phyloP scores from a whole-genome alignment of 2,888 invertebrate genomes.

The Romanomermis culicivorax region DNA sequence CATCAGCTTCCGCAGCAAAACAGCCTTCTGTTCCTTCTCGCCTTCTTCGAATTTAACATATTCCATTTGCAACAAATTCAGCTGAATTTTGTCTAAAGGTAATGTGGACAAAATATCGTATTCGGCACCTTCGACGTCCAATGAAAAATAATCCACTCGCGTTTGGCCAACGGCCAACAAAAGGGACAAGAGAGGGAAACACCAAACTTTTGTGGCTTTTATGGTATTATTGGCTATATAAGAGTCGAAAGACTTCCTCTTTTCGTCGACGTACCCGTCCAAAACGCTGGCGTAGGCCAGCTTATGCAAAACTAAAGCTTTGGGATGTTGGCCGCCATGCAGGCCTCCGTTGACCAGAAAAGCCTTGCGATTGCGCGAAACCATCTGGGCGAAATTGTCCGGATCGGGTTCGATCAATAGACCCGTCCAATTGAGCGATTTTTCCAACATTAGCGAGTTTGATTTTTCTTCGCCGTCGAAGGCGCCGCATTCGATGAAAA shows the following conservation, averaged over 20 bases:
- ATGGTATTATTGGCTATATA: not conserved
- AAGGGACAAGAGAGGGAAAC: not conserved
- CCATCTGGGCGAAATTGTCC: slow-evolving; percentile 6
- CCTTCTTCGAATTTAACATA: too few species aligned
- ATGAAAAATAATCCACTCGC: slow-evolving; percentile 22
- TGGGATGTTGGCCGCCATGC: not conserved
- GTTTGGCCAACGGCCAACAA: not conserved
- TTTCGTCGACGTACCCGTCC: not conserved
- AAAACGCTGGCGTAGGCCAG: not conserved
- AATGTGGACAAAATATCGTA: not conserved
- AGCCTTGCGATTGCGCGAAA: slow-evolving; percentile 6
- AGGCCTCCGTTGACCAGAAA: slow-evolving; percentile 9
- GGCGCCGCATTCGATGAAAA: slow-evolving; percentile 11
- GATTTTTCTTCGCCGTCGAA: slow-evolving; percentile 12
- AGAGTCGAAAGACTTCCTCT: not conserved
- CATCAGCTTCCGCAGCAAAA: too few species aligned
- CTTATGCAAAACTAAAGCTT: slow-evolving; percentile 1
- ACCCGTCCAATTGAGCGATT: slow-evolving; percentile 11
- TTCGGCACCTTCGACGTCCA: slow-evolving; percentile 5
- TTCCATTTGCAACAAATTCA: not conserved
- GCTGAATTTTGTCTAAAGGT: slow-evolving; percentile 23
- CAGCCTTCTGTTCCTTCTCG: too few species aligned
- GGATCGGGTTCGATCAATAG: slow-evolving; percentile 10
- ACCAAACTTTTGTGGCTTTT: not conserved
- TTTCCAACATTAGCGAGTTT: slow-evolving; percentile 11